These are phyloP conservation scores for Gracilinanus agilis DNA, from an alignment of 2,113 vertebrate genomes.

Conservation along the genomic window DNA sequence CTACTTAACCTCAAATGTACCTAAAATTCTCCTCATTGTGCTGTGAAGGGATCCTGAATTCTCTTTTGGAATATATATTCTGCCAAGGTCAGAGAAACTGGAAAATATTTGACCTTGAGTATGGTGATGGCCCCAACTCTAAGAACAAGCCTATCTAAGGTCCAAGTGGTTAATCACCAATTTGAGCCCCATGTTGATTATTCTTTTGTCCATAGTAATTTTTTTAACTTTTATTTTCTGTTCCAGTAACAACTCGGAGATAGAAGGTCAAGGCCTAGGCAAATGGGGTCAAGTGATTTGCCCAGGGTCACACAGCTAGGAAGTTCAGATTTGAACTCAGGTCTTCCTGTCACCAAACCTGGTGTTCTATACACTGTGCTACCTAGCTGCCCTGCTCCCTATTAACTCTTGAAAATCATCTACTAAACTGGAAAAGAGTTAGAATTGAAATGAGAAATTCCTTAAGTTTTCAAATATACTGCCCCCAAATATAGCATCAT, in stretches of 20 bases:
- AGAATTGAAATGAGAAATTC: background rate
- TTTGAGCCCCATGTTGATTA: background rate
- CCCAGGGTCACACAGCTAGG: too few relatives aligned
- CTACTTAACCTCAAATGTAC: background rate
- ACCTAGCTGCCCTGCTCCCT: too few relatives aligned
- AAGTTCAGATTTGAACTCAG: too few relatives aligned
- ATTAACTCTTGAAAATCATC: background rate
- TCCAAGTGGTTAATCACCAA: background rate
- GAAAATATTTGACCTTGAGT: background rate
- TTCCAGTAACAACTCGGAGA: too few relatives aligned
- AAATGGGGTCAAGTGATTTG: too few relatives aligned
- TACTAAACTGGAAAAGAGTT: background rate
- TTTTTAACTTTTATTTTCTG: too few relatives aligned
- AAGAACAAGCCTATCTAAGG: background rate
- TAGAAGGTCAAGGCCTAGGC: too few relatives aligned
- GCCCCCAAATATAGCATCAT: background rate
- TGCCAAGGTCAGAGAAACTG: background rate
- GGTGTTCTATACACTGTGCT: too few relatives aligned
- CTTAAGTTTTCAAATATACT: background rate
- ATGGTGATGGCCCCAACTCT: background rate
- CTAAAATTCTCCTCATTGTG: background rate
- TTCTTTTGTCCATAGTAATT: background rate
- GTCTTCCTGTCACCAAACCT: too few relatives aligned
- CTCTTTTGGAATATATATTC: background rate
- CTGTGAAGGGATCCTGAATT: background rate